A percentile compares a stretch with the other conserved stretches of the same genome.
Conservation (phyloP, 2,113 vertebrate genomes). For the Neopipo cinnamomea region DNA sequence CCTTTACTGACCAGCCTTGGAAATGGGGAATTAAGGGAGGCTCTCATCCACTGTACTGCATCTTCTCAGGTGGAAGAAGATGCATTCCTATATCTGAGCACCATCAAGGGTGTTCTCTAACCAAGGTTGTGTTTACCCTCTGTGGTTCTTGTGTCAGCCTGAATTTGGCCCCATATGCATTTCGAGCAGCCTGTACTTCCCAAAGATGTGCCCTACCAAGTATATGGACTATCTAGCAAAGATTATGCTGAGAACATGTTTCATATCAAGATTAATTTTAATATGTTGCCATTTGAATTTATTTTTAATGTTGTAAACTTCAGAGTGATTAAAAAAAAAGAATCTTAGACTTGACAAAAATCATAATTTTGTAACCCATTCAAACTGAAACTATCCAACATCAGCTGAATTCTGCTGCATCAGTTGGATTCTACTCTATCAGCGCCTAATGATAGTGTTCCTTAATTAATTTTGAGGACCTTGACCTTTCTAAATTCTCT, state of each 20-base stretch:
- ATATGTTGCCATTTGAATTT: background rate
- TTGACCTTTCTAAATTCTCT: constrained; percentile 62
- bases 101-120: background rate
- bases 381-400: background rate
- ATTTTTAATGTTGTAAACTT: background rate
- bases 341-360: background rate
- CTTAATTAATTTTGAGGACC: constrained; percentile 62
- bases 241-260: background rate
- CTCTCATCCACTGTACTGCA: background rate
- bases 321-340: background rate
- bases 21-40: background rate
- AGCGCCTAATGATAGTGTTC: constrained; percentile 12
- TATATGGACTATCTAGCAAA: background rate
- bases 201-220: background rate
- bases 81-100: background rate
- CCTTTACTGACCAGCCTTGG: background rate
- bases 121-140: background rate
- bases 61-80: background rate
- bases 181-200: background rate
- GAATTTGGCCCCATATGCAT: background rate
- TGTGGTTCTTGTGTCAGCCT: background rate
- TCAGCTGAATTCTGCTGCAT: constrained; percentile 8
- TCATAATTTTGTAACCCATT: background rate
- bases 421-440: constrained; percentile 33
- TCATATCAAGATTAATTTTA: background rate